Percentiles rank a stretch among this genome's conserved stretches.
These are phyloP conservation scores for Amphiura filiformis DNA, from an alignment of 35 echinoderm and acorn worm genomes.

Conservation along the genomic window DNA sequence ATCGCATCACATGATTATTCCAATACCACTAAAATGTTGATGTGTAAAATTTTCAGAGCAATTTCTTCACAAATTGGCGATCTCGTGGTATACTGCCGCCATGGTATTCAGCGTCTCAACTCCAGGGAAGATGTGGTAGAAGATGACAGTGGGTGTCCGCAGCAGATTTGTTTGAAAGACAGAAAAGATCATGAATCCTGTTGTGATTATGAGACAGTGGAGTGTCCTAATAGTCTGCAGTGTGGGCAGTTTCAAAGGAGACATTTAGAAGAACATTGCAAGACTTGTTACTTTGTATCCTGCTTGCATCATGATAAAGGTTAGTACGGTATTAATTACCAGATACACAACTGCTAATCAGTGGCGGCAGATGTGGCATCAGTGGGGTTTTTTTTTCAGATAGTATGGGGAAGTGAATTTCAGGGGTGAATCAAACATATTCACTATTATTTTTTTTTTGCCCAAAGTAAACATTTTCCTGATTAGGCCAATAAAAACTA, in stretches of 20 bases:
- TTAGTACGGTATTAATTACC: no score
- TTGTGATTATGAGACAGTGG: constrained; percentile 50
- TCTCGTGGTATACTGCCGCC: constrained; percentile 73
- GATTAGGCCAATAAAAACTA: no score
- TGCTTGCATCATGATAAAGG: constrained; percentile 35
- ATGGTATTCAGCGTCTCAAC: constrained; percentile 76
- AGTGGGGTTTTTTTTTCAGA: no score
- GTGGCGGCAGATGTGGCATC: no score
- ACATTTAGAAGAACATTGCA: constrained; percentile 57
- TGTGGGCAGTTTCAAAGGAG: constrained; percentile 66
- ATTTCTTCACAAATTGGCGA: constrained; percentile 82
- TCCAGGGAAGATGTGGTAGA: constrained; percentile 65
- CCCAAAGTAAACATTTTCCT: no score
- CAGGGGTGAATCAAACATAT: no score
- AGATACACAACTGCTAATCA: no score
- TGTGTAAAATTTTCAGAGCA: constrained; percentile 65
- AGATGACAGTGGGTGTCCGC: constrained; percentile 75
- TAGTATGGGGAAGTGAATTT: no score
- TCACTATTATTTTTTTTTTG: no score
- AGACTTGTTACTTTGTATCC: constrained; percentile 7
- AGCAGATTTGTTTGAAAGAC: constrained; percentile 39
- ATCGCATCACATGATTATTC: no score
- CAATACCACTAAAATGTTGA: no score
- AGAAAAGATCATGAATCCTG: constrained; percentile 37
- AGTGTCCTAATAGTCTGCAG: constrained; percentile 65